phyloP scores from a whole-genome alignment of 2,113 vertebrate genomes.

The Mirza zaza region DNA sequence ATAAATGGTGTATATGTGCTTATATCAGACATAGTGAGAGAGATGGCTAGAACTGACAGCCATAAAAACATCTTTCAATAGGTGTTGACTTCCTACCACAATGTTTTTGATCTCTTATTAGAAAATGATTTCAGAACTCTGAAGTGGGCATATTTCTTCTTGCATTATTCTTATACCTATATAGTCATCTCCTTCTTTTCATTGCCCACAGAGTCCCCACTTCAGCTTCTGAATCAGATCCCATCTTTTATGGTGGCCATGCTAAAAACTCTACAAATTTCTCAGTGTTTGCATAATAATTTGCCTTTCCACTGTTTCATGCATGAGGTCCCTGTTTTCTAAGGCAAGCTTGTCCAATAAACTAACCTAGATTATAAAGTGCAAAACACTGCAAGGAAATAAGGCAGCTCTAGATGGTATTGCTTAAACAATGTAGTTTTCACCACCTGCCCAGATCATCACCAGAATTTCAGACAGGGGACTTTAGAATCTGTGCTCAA shows the following conservation, averaged over 20 bases:
- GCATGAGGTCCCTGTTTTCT: background rate
- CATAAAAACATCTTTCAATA: background rate
- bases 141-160: background rate
- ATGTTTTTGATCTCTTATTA: background rate
- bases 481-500: background rate
- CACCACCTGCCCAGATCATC: background rate
- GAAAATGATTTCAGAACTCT: slow-evolving; percentile 10
- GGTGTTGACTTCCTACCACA: background rate
- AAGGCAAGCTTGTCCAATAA: slow-evolving; percentile 5
- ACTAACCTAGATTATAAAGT: background rate
- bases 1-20: background rate
- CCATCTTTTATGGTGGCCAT: background rate
- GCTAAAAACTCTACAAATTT: background rate
- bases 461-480: slow-evolving; percentile 12
- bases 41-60: background rate
- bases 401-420: background rate
- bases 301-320: background rate
- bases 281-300: background rate
- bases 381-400: background rate
- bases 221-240: background rate
- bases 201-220: background rate
- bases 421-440: slow-evolving; percentile 22
- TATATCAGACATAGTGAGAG: background rate
- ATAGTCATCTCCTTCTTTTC: background rate
- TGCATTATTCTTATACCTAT: background rate